Evolutionary conservation across 2,888 invertebrate genomes (phyloP), one percentile per base, ranked within the genome.

Genomic region (Euproctis similis): DNA sequence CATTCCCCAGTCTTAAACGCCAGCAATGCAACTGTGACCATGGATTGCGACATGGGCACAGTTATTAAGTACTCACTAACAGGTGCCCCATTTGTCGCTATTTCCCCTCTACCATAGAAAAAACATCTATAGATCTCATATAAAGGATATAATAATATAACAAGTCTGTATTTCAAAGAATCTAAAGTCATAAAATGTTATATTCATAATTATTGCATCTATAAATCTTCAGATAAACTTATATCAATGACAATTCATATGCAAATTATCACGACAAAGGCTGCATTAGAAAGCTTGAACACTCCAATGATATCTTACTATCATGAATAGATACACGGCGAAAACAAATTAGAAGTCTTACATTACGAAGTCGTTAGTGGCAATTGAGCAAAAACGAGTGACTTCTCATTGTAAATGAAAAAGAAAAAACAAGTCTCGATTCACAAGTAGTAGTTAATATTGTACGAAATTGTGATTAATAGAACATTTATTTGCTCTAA

Each of bases 231-330:
- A 63, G 69, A 69, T 69, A 63, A 60, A 60, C 52, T 56, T 50
- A 62, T 59, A 40, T 50, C 52, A 58, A 54, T 31, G 36, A 42
- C 43, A 49, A n/a, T 39, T 36, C 44, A 36, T 46, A 46, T 45
- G 43, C 37, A 36, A 59, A 61, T 59, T 57, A 53, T 60, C 66
- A 68, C 58, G 62, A 65, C 65, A 64, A 70, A 67, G 56, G 53
- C 57, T 46, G 57, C 47, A 70, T 77, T 78, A 78, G 81, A 81
- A 80, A 80, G 77, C 67, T n/a, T 57, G 39, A 59, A 62, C 44
- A 66, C 57, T 57, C 54, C 59, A 60, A 64, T 60, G 54, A 63
- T 65, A 70, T 48, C 53, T 39, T 4, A 11, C 13, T 20, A 28
- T 14, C 27, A n/a, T 36, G 21, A 44, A 68, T 59, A 60, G 53